Conservation (phyloP, 1,140 invertebrate species). For the Watersipora subatra region DNA sequence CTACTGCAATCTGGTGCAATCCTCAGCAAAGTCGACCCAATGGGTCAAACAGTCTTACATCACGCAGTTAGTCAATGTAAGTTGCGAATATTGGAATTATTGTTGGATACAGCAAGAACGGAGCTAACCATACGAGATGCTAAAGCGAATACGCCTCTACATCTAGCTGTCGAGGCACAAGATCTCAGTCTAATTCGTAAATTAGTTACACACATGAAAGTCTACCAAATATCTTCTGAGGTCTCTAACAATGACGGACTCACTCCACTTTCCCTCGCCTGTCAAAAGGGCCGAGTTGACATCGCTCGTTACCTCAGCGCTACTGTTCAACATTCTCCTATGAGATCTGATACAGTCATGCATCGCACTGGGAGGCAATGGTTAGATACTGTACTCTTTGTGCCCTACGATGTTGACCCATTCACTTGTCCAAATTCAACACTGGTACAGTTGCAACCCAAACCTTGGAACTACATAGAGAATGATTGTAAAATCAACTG, state of each 20-base stretch:
- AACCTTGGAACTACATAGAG: neutral
- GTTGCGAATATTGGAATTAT: neutral
- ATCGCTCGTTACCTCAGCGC: neutral
- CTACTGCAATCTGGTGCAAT: neutral
- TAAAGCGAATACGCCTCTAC: neutral
- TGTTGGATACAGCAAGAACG: neutral
- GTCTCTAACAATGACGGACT: neutral
- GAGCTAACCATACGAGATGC: neutral
- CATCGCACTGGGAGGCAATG: neutral
- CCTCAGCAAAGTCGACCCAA: neutral
- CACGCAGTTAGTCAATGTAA: neutral
- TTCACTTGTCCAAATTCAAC: neutral
- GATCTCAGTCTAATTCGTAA: neutral
- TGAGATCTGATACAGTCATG: neutral
- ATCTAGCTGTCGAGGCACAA: neutral
- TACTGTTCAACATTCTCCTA: neutral
- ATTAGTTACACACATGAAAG: neutral
- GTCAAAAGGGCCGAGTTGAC: neutral
- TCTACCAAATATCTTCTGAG: neutral
- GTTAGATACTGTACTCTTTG: neutral
- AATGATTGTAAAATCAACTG: neutral
- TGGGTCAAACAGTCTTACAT: neutral
- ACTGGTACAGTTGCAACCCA: neutral
- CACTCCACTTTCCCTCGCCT: neutral
- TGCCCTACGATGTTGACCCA: neutral